These are phyloP conservation scores for Corythornis cristatus DNA, from an alignment of 2,113 vertebrate genomes.

Conservation along the genomic window DNA sequence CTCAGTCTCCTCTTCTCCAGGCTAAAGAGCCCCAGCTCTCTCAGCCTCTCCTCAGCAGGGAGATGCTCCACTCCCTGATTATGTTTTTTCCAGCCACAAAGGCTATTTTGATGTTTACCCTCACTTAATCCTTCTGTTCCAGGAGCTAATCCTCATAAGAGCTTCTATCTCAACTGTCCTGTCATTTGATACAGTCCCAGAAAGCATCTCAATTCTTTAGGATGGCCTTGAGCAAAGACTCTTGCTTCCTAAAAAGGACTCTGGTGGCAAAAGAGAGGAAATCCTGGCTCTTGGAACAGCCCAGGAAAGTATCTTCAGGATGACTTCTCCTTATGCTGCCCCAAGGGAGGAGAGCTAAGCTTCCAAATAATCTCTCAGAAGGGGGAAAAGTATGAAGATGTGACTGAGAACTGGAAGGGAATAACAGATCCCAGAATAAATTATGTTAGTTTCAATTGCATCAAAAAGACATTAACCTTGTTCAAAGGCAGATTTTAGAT, in stretches of 20 bases:
- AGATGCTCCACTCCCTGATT: too few species aligned
- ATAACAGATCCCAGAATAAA: background rate
- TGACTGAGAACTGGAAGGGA: background rate
- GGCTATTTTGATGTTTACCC: background rate
- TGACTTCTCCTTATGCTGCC: background rate
- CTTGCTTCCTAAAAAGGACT: background rate
- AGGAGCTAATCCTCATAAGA: background rate
- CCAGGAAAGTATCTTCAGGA: background rate
- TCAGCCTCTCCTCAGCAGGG: too few species aligned
- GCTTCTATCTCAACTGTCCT: background rate
- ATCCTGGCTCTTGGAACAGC: background rate
- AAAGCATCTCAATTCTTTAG: background rate
- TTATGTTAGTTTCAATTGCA: background rate
- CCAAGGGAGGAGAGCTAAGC: background rate
- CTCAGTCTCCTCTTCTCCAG: too few species aligned
- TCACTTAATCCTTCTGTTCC: background rate
- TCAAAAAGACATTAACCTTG: background rate
- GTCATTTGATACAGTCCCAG: background rate
- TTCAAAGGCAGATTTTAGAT: background rate
- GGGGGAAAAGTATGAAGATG: background rate
- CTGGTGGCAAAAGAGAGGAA: background rate
- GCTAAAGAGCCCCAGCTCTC: too few species aligned
- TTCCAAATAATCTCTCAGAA: background rate
- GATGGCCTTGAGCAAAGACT: background rate
- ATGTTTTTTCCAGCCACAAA: background rate